Base-by-base conservation (phyloP, 2,888 invertebrate species). In the Drosophila helvetica region DNA sequence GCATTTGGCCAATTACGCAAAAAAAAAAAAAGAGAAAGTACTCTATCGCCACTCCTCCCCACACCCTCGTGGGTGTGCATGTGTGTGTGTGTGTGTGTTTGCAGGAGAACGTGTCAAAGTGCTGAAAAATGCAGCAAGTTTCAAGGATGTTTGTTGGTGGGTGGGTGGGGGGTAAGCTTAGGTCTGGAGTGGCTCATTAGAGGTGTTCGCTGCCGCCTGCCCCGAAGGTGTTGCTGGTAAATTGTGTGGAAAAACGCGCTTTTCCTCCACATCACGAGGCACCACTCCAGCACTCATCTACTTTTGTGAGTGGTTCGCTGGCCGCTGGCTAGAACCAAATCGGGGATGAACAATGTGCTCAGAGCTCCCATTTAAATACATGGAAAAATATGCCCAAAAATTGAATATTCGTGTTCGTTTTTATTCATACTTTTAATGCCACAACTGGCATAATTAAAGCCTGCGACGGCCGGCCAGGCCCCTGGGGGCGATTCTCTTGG, bases 361-460 rank as follows among this genome's bases (percentile, higher is more conserved):
- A 38, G 17, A 17, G 38, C 18, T 38, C 25, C 57, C 48, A 68
- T 73, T 61, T 59, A 61, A 76, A 48, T n/a, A 46, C n/a, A 0
- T 2, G n/a, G 43, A 53, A 25, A 48, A 52, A 50, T 62, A 48
- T 38, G 30, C 51, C 33, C n/a, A 53, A 60, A 50, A 18, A 50
- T 58, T 17, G 30, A 50, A 22, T 54, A 45, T 65, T 56, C 50
- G 43, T 54, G 60, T 51, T 46, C 38, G 7, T 38, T 38, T 38
- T 38, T 5, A 19, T 38, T 38, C 7, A 15, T 38, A 38, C 54
- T 56, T 67, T 60, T 71, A 51, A 47, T 73, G 57, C 62, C 53
- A 56, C 63, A 76, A 78, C 52, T 72, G 67, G 79, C 77, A 72
- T 90, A 90, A 90, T 90, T 90, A 90, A 90, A 87, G 86, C 79